These are phyloP conservation scores for Drosophila kanapiae DNA, from an alignment of 1,140 invertebrate genomes.

Conservation along the genomic window DNA sequence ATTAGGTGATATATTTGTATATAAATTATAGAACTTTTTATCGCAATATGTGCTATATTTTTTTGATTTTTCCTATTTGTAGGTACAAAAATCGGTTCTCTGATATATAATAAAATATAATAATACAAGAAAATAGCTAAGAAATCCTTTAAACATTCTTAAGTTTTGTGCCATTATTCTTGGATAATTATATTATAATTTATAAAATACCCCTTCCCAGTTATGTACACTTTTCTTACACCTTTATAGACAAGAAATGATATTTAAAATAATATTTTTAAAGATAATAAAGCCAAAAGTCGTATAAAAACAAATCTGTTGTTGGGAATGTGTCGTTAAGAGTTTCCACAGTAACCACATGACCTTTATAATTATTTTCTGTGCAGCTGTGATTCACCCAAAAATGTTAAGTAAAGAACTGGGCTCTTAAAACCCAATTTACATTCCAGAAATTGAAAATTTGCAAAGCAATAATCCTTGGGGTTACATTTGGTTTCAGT, in stretches of 20 bases:
- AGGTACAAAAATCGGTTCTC: too few species aligned
- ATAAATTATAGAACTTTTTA: too few species aligned
- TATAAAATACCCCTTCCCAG: too few species aligned
- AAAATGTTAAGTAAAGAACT: not conserved
- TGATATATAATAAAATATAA: too few species aligned
- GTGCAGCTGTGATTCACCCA: slow-evolving; percentile 6
- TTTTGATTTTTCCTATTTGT: too few species aligned
- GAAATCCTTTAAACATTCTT: too few species aligned
- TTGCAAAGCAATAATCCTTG: slow-evolving; percentile 6
- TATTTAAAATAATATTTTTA: not conserved
- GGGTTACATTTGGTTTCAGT: slow-evolving; percentile 9
- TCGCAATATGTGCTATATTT: too few species aligned
- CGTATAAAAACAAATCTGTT: not conserved
- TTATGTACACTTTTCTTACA: not conserved
- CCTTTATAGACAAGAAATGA: not conserved
- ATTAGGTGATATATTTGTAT: too few species aligned
- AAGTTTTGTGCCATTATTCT: not conserved
- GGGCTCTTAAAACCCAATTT: slow-evolving; percentile 2
- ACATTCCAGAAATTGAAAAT: slow-evolving; percentile 2
- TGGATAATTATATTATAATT: not conserved
- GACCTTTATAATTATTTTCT: not conserved
- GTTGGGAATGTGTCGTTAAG: not conserved
- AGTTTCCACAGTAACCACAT: not conserved
- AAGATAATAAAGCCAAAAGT: slow-evolving; percentile 1
- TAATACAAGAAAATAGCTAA: too few species aligned